Evolutionary conservation across 2,113 vertebrate genomes (phyloP), one percentile per base, ranked within the genome.

Genomic region (Psephotus haematonotus): DNA sequence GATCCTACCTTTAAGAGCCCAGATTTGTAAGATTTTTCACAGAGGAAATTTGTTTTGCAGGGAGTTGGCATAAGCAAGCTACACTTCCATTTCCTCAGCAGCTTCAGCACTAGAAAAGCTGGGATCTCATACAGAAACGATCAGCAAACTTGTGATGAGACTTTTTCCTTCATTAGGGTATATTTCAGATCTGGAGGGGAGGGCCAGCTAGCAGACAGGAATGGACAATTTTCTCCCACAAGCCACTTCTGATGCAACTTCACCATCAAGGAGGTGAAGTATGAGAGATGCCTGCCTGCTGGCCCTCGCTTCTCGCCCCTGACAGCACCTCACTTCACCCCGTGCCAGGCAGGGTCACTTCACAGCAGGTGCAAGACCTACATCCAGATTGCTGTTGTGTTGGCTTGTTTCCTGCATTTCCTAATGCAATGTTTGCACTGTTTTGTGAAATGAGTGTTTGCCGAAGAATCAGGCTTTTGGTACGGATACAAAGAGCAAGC

Each of bases 401-500:
- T 59, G 3, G 3, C 18, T 70, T 39, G 22, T 65, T 52, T 76
- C 27, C 5, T 47, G 41, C 0, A 0, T 75, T 92, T 80, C 71
- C 69, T 39, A 82, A 74, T 0, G 7, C 75, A 94, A 79, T 77
- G 55, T 89, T 95, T 93, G 78, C 7, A 3, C 16, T 86, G 71
- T 39, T 96, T 92, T 91, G 82, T 94, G 94, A 96, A 95, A 94
- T 0, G 8, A 88, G 43, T 83, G 33, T 93, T 92, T 96, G 71
- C 2, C 2, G 88, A 92, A 89, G 75, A 67, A 27, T 33, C 13
- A 1, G 31, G 55, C 13, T 68, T 57, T 80, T 31, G 77, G 83
- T 64, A 29, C 13, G 22, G 63, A 81, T 70, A 95, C 71, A 87
- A 89, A 93, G 91, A 93, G 82, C 77, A 63, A 91, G 62, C 76